phyloP scores from a whole-genome alignment of 2,113 vertebrate species.

The Rattus rattus region DNA sequence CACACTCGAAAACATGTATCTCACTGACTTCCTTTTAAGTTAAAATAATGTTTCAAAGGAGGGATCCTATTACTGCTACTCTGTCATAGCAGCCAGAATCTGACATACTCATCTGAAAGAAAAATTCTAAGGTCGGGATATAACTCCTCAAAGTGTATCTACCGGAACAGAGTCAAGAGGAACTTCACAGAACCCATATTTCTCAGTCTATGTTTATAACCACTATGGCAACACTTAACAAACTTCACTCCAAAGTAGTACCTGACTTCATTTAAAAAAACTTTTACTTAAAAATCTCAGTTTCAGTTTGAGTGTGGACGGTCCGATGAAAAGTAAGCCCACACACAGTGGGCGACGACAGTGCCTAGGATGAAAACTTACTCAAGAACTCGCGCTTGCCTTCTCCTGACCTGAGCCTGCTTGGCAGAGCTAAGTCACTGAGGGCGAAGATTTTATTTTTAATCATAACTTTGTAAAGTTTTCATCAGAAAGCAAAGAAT shows the following conservation, averaged over 20 bases:
- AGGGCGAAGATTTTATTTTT: not conserved
- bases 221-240: not conserved
- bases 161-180: not conserved
- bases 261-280: not conserved
- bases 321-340: not conserved
- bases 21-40: not conserved
- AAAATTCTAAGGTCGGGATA: constrained; percentile 41
- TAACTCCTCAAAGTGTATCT: constrained; percentile 45
- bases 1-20: constrained; percentile 22
- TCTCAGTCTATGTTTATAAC: constrained; percentile 4
- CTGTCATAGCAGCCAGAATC: constrained; percentile 10
- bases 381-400: constrained; percentile 26
- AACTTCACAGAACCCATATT: not conserved
- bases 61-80: not conserved
- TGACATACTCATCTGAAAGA: constrained; percentile 2
- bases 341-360: not conserved
- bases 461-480: constrained; percentile 65
- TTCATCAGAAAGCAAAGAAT: constrained; percentile 77
- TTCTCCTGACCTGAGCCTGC: not conserved
- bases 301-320: not conserved
- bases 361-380: not conserved
- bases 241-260: constrained; percentile 35
- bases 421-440: not conserved
- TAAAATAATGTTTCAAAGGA: constrained; percentile 42
- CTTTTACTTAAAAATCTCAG: not conserved